Evolutionary conservation across 1,140 invertebrate genomes (phyloP).

Genomic region (Venturia canescens): DNA sequence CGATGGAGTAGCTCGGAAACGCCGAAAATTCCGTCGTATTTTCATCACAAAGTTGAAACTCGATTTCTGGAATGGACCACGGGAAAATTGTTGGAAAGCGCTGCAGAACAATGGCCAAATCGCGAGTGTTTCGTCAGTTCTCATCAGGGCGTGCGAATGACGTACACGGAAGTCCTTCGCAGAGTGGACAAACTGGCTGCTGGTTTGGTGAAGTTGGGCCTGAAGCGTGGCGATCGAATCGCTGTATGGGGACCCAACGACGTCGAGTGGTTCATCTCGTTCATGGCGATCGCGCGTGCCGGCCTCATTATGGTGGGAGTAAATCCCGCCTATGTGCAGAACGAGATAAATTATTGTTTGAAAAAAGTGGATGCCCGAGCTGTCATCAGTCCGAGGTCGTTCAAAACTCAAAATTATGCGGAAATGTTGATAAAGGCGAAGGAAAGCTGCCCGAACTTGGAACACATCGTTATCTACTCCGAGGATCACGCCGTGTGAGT

Average conservation of each 20-base stretch:
- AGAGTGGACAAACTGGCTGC: conserved; percentile 88
- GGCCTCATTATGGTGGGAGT: conserved; percentile 91
- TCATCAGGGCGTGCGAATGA: conserved; percentile 80
- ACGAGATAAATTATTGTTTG: conserved; percentile 88
- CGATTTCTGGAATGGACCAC: conserved; percentile 81
- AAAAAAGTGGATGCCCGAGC: conserved; percentile 87
- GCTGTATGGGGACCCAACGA: conserved; percentile 94
- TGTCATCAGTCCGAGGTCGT: conserved; percentile 82
- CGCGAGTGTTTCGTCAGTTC: conserved; percentile 80
- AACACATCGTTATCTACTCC: conserved; percentile 78
- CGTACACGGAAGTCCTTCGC: conserved; percentile 80
- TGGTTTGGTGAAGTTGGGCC: conserved; percentile 86
- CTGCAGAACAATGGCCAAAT: conserved; percentile 78
- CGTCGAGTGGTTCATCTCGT: conserved; percentile 88
- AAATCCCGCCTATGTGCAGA: conserved; percentile 88
- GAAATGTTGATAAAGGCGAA: conserved; percentile 78
- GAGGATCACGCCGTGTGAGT: conserved; percentile 78
- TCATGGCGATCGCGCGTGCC: conserved; percentile 87
- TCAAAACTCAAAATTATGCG: conserved; percentile 86
- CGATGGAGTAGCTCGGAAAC: conserved; percentile 26
- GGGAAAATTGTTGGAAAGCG: conserved; percentile 79
- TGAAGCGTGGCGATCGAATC: conserved; percentile 88
- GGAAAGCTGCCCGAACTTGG: conserved; percentile 70
- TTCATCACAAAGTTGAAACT: conserved; percentile 76
- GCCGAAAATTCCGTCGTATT: conserved; percentile 60